Conservation (phyloP, 2,888 invertebrate genomes). For the Eristalinus aeneus region DNA sequence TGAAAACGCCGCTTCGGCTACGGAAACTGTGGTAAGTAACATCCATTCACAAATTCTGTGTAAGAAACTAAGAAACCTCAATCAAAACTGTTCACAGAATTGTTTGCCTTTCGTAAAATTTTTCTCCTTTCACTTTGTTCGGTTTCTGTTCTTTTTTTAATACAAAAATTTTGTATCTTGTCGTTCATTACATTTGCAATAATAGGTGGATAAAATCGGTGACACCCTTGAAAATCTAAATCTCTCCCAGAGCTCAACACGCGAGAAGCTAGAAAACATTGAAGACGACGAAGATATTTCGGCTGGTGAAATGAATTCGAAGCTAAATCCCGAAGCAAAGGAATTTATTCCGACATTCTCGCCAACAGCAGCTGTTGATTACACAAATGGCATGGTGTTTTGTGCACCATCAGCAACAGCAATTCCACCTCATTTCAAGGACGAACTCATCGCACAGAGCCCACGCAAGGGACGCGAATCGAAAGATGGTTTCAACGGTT, state of each 20-base stretch:
- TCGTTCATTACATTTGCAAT: neutral
- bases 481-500: too few species aligned
- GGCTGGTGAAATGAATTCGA: slow-evolving; percentile 85
- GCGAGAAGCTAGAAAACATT: slow-evolving; percentile 55
- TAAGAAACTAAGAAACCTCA: slow-evolving; percentile 29
- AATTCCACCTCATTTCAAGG: slow-evolving; percentile 55
- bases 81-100: slow-evolving; percentile 21
- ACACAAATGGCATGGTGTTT: slow-evolving; percentile 42
- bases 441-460: slow-evolving; percentile 84
- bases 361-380: slow-evolving; percentile 79
- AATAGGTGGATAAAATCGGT: slow-evolving; percentile 39
- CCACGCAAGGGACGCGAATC: slow-evolving; percentile 84
- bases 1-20: slow-evolving; percentile 31
- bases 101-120: slow-evolving; percentile 7
- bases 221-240: slow-evolving; percentile 39
- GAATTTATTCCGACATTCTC: slow-evolving; percentile 86
- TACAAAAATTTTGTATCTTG: slow-evolving; percentile 12
- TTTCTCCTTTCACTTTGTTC: slow-evolving; percentile 33
- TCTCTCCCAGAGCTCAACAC: slow-evolving; percentile 64
- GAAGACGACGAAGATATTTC: slow-evolving; percentile 60
- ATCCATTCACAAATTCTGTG: neutral
- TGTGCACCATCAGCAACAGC: slow-evolving; percentile 30
- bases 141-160: neutral
- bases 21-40: slow-evolving; percentile 25
- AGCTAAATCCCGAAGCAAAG: slow-evolving; percentile 92